phyloP scores from a whole-genome alignment of 2,113 vertebrate species.

The Ciconia maguari region DNA sequence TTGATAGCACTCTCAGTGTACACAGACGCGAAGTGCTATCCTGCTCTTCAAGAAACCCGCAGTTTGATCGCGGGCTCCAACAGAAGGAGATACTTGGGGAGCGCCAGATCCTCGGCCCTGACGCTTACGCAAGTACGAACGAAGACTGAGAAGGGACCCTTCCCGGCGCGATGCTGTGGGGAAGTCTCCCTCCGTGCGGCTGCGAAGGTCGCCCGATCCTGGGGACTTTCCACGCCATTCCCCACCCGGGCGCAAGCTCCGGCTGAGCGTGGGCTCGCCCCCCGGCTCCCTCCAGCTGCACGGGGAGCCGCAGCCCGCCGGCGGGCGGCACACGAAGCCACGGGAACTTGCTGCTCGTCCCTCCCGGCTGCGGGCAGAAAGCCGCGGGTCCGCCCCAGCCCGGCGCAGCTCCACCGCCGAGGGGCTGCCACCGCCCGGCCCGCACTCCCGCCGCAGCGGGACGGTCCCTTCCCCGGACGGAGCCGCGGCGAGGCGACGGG shows the following conservation, averaged over 20 bases:
- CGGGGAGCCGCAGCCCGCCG: neutral
- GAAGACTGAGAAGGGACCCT: rapidly evolving
- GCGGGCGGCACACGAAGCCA: neutral
- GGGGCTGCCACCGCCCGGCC: neutral
- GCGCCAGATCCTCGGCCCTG: neutral
- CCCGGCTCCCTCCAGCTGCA: neutral
- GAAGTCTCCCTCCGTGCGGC: rapidly evolving
- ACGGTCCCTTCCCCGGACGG: neutral
- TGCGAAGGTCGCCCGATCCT: neutral
- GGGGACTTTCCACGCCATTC: neutral
- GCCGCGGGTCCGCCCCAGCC: neutral
- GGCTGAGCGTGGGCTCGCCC: neutral
- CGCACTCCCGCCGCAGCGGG: neutral
- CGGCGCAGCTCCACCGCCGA: neutral
- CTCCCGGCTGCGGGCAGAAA: neutral
- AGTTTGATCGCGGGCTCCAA: neutral
- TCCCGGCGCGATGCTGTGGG: neutral
- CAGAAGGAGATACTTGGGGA: rapidly evolving
- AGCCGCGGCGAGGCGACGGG: neutral
- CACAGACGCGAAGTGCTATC: neutral
- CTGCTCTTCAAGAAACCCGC: neutral
- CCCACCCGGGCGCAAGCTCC: neutral
- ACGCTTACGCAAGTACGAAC: rapidly evolving
- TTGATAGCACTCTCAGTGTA: rapidly evolving
- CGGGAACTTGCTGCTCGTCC: neutral